These are phyloP conservation scores for Microhierax caerulescens DNA, from an alignment of 2,797 vertebrate species.

Conservation along the genomic window DNA sequence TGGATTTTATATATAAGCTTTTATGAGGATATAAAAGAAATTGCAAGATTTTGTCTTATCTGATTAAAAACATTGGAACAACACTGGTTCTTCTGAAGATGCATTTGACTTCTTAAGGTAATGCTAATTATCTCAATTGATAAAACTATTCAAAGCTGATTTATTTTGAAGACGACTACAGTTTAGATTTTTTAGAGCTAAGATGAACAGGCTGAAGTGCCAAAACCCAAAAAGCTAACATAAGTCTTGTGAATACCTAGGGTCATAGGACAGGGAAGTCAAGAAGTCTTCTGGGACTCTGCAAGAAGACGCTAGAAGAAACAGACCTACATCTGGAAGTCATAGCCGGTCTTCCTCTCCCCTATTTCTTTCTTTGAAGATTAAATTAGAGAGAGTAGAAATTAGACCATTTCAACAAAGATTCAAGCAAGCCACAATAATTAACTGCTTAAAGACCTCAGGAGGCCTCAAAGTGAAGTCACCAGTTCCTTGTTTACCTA, in stretches of 20 bases:
- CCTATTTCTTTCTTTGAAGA: background rate
- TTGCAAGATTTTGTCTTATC: background rate
- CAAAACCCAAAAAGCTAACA: background rate
- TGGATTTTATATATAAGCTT: background rate
- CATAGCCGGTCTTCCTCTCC: background rate
- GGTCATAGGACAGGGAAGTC: background rate
- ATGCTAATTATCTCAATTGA: background rate
- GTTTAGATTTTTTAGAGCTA: background rate
- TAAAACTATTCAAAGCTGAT: background rate
- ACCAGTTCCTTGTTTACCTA: background rate
- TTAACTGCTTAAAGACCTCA: background rate
- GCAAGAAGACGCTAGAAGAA: background rate
- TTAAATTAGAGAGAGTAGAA: background rate
- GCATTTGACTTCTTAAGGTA: background rate
- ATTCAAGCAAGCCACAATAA: background rate
- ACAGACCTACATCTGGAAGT: background rate
- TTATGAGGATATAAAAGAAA: background rate
- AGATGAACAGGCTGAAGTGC: background rate
- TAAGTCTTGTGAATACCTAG: background rate
- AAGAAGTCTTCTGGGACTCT: background rate
- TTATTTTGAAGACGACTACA: background rate
- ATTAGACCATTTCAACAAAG: background rate
- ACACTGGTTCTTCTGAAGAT: background rate
- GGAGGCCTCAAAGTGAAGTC: background rate
- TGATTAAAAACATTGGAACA: background rate